These are phyloP conservation scores for Peucedramus taeniatus DNA, from an alignment of 2,113 vertebrate species.

Conservation along the genomic window DNA sequence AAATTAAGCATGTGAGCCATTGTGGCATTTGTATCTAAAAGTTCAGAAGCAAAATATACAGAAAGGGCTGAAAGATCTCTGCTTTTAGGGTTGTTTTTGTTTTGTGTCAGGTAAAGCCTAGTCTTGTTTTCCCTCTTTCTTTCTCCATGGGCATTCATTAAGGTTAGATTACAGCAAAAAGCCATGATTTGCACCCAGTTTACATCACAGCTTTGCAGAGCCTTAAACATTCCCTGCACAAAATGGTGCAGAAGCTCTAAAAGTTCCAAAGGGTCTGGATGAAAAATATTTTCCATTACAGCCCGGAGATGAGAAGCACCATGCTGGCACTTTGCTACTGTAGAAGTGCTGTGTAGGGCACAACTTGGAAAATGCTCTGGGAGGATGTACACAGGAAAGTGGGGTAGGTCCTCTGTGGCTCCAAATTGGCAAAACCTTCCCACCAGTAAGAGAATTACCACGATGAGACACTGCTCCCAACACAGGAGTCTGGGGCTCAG, in stretches of 20 bases:
- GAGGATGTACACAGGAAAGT: neutral
- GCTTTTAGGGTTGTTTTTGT: neutral
- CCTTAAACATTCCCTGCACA: neutral
- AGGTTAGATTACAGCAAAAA: neutral
- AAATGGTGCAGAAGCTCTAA: accelerated
- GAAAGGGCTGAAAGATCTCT: neutral
- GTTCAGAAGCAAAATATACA: neutral
- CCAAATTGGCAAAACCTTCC: neutral
- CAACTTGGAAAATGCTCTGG: neutral
- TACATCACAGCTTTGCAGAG: neutral
- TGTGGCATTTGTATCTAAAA: neutral
- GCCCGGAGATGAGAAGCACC: neutral
- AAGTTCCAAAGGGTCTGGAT: neutral
- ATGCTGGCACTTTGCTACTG: neutral
- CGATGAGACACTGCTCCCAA: neutral
- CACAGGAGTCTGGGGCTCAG: neutral
- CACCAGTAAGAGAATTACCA: accelerated
- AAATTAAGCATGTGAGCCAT: neutral
- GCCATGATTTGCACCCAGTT: neutral
- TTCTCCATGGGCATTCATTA: neutral
- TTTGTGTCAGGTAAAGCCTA: neutral
- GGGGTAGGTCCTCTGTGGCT: conserved; percentile 44
- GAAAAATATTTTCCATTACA: conserved; percentile 27
- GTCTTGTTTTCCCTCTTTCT: neutral
- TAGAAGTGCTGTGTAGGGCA: conserved; percentile 11